These are phyloP conservation scores for Meteorus colon DNA, from an alignment of 2,888 invertebrate genomes.

Conservation along the genomic window DNA sequence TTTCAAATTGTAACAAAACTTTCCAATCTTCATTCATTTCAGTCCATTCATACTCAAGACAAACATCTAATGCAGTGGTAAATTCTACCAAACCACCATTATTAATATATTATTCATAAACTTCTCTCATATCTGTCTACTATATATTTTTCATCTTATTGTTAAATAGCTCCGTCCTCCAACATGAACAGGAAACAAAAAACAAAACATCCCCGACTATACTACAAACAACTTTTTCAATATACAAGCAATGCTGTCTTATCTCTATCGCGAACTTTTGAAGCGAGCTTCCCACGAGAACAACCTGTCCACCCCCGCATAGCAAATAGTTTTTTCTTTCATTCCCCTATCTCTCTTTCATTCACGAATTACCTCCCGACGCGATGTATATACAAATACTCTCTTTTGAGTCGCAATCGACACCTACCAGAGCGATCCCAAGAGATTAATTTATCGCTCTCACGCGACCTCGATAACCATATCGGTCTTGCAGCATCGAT, in stretches of 20 bases:
- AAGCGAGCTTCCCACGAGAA: conserved; percentile 37
- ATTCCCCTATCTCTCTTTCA: background rate
- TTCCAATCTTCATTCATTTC: too few relatives aligned
- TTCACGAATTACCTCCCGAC: background rate
- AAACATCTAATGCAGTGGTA: too few relatives aligned
- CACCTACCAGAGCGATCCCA: conserved; percentile 35
- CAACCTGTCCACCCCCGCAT: conserved; percentile 32
- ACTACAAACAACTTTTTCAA: background rate
- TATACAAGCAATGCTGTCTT: background rate
- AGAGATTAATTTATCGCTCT: conserved; percentile 34
- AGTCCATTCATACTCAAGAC: too few relatives aligned
- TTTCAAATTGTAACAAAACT: too few relatives aligned
- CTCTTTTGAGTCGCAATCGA: conserved; percentile 25
- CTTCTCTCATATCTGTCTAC: too few relatives aligned
- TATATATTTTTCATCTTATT: too few relatives aligned
- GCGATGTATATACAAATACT: background rate
- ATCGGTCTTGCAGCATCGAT: conserved; percentile 25
- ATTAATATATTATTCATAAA: too few relatives aligned
- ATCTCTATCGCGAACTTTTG: conserved; percentile 5
- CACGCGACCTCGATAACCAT: conserved; percentile 31
- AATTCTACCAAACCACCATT: too few relatives aligned
- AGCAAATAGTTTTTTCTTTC: background rate
- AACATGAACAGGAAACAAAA: too few relatives aligned
- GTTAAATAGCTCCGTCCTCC: too few relatives aligned
- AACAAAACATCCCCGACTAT: background rate